Evolutionary conservation across 2,888 invertebrate genomes (phyloP).

Genomic region (Protophormia terraenovae): DNA sequence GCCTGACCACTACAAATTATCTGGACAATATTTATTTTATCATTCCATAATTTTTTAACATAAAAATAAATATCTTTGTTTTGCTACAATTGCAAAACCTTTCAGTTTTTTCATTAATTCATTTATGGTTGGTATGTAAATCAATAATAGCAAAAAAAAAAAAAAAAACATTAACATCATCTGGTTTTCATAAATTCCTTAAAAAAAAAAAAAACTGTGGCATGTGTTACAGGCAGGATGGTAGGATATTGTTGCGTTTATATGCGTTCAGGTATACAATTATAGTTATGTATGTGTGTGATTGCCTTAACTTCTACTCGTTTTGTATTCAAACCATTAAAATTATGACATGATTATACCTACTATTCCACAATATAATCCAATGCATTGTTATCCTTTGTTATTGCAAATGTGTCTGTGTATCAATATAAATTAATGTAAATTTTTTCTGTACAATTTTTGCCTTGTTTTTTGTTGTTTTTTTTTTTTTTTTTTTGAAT

Average conservation of each 20-base stretch:
- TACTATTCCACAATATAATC: constrained; percentile 1
- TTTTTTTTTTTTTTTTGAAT: not conserved
- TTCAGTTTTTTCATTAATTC: not conserved
- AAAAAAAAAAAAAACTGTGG: not conserved
- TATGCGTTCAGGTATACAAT: no score
- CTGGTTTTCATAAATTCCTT: constrained; percentile 1
- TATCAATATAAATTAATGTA: not conserved
- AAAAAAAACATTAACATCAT: not conserved
- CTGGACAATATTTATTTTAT: not conserved
- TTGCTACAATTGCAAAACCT: not conserved
- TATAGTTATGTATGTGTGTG: no score
- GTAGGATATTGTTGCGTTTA: not conserved
- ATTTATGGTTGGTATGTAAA: not conserved
- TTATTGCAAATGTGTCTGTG: not conserved
- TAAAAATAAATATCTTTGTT: no score
- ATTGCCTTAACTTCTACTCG: not conserved
- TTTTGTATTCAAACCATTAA: constrained; percentile 51
- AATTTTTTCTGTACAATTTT: not conserved
- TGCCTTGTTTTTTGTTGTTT: not conserved
- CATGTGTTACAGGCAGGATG: not conserved
- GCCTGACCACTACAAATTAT: not conserved
- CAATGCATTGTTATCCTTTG: constrained; percentile 27
- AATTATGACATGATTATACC: constrained; percentile 62
- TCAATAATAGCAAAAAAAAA: not conserved
- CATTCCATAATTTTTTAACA: no score